These are phyloP conservation scores for Drosophila tropicalis DNA, from an alignment of 1,140 invertebrate species.

Conservation along the genomic window DNA sequence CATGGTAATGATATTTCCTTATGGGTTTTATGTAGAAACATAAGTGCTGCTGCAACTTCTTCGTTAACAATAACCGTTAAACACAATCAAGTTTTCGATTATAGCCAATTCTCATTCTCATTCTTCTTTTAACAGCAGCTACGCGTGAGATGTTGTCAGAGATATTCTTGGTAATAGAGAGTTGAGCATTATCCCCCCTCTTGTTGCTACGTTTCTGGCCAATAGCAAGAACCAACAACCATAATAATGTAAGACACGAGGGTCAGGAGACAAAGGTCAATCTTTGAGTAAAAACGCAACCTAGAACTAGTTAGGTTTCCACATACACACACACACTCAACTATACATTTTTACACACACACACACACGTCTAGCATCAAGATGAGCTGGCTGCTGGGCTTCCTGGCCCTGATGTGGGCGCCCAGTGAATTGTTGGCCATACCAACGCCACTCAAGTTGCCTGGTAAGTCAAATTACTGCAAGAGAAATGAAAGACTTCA, in stretches of 20 bases:
- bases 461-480: constrained; percentile 61
- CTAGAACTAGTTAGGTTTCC: constrained; percentile 74
- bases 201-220: constrained; percentile 32
- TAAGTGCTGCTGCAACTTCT: constrained; percentile 60
- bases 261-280: constrained; percentile 64
- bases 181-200: constrained; percentile 38
- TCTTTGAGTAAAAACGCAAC: constrained; percentile 58
- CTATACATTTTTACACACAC: constrained; percentile 22
- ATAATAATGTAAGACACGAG: constrained; percentile 67
- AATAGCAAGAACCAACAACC: constrained; percentile 41
- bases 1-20: neutral
- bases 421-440: constrained; percentile 72
- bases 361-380: constrained; percentile 29
- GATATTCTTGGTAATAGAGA: constrained; percentile 23
- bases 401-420: constrained; percentile 70
- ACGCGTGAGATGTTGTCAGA: constrained; percentile 64
- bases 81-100: constrained; percentile 54
- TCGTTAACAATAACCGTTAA: constrained; percentile 58
- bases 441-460: constrained; percentile 77
- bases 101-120: constrained; percentile 39
- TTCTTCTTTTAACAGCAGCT: constrained; percentile 40
- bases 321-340: constrained; percentile 47
- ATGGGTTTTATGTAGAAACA: constrained; percentile 9
- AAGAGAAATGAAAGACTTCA: constrained; percentile 4
- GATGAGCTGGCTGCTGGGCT: constrained; percentile 76